phyloP scores from a whole-genome alignment of 37 sponge, comb jelly and placozoan species.

The Lycopodina hypogea region DNA sequence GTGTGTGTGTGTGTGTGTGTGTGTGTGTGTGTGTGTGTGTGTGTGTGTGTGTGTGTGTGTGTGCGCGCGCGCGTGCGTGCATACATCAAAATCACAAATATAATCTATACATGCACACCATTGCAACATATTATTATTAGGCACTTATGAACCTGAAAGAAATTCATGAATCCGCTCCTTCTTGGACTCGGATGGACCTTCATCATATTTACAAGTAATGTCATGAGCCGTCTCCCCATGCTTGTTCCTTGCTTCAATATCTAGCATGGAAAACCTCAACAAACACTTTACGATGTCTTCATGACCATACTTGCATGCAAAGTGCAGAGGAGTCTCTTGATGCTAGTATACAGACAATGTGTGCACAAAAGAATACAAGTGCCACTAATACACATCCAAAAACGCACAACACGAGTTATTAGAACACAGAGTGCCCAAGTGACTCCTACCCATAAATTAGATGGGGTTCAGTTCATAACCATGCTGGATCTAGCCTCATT shows the following conservation, averaged over 20 bases:
- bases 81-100: too few species aligned
- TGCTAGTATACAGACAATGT: constrained; percentile 15
- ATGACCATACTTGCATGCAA: constrained; percentile 88
- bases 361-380: background rate
- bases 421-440: too few species aligned
- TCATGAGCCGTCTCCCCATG: constrained; percentile 38
- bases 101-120: too few species aligned
- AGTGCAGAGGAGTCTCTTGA: constrained; percentile 90
- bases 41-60: background rate
- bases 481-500: too few species aligned
- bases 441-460: too few species aligned
- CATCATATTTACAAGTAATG: constrained; percentile 25
- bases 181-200: background rate
- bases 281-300: constrained; percentile 78
- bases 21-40: background rate
- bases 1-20: background rate
- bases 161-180: constrained; percentile 24
- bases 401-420: too few species aligned
- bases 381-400: too few species aligned
- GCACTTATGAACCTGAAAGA: constrained; percentile 53
- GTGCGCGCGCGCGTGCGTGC: background rate
- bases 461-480: too few species aligned
- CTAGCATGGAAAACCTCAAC: constrained; percentile 32
- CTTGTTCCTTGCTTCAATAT: constrained; percentile 6
- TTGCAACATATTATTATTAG: too few species aligned